Percentiles rank a stretch among this genome's conserved stretches.
phyloP scores from a whole-genome alignment of 2,888 invertebrate genomes.

The Lycia hirtaria region DNA sequence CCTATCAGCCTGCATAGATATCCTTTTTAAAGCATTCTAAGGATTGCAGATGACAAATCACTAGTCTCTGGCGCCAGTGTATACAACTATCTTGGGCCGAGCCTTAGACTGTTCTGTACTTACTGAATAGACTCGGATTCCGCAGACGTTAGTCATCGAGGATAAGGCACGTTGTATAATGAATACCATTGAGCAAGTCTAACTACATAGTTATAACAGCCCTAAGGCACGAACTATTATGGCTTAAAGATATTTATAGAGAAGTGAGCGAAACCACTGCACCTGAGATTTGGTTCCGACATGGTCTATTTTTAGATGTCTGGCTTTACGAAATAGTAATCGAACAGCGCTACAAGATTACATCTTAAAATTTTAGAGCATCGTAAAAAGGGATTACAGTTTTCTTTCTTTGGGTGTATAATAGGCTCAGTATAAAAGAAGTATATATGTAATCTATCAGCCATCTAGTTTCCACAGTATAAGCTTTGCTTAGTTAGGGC shows the following conservation, averaged over 20 bases:
- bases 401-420: constrained; percentile 1
- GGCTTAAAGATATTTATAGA: constrained; percentile 39
- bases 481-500: too few species aligned
- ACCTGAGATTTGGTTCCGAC: constrained; percentile 31
- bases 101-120: constrained; percentile 52
- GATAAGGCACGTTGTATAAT: constrained; percentile 57
- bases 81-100: constrained; percentile 46
- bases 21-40: constrained; percentile 37
- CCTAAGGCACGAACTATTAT: constrained; percentile 39
- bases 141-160: constrained; percentile 57
- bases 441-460: background rate
- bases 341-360: constrained; percentile 4
- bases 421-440: background rate
- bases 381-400: constrained; percentile 9
- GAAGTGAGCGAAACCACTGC: constrained; percentile 26
- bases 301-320: constrained; percentile 31
- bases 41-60: constrained; percentile 40
- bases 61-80: constrained; percentile 54
- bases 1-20: constrained; percentile 28
- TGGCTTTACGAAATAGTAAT: constrained; percentile 1
- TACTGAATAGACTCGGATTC: constrained; percentile 53
- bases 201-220: constrained; percentile 37
- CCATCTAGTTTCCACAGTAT: too few species aligned
- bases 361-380: too few species aligned
- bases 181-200: constrained; percentile 43